Evolutionary conservation across 2,797 vertebrate genomes (phyloP).

Genomic region (Poeciliopsis presidionis): DNA sequence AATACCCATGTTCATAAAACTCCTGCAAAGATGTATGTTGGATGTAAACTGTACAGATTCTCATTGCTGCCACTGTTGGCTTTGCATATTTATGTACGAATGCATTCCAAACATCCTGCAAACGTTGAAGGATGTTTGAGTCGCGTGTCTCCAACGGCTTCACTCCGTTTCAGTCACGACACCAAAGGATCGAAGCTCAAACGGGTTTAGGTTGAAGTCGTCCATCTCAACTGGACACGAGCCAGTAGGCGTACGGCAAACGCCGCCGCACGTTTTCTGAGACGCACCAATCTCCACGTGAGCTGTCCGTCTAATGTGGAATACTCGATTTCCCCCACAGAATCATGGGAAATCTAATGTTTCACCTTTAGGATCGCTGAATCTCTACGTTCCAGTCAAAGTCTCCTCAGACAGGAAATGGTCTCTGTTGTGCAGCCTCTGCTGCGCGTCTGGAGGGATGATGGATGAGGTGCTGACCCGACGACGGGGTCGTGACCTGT

Average conservation of each 20-base stretch:
- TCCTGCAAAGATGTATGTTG: too few relatives aligned
- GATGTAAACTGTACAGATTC: not conserved
- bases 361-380: not conserved
- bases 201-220: not conserved
- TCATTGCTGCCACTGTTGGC: not conserved
- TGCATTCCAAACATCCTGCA: too few relatives aligned
- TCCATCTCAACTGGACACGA: not conserved
- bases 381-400: not conserved
- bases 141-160: not conserved
- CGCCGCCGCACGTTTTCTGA: not conserved
- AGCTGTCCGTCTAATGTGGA: not conserved
- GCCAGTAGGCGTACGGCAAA: not conserved
- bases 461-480: conserved; percentile 55
- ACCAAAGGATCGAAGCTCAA: not conserved
- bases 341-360: not conserved
- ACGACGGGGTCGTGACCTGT: conserved; percentile 24
- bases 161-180: not conserved
- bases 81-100: too few relatives aligned
- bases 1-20: too few relatives aligned
- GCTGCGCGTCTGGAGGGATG: conserved; percentile 37
- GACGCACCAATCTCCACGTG: not conserved
- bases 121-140: too few relatives aligned
- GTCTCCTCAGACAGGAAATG: not conserved
- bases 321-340: not conserved
- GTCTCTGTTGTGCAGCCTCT: conserved; percentile 8